Evolutionary conservation across 2,888 invertebrate genomes (phyloP).

Genomic region (Tineola bisselliella): DNA sequence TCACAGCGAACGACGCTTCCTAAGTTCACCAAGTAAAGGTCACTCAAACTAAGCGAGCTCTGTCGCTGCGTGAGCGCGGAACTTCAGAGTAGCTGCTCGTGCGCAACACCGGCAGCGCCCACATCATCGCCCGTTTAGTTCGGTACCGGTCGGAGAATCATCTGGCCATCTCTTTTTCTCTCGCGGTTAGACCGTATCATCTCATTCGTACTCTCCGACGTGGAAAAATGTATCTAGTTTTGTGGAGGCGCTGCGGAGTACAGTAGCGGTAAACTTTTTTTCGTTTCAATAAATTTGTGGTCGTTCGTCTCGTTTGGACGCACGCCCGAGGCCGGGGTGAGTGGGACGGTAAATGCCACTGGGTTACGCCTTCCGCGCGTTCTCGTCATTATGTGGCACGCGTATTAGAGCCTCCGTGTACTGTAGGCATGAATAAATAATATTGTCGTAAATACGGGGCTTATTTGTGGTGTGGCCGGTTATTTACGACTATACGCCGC

Average conservation of each 20-base stretch:
- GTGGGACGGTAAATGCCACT: conserved; percentile 56
- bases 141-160: conserved; percentile 35
- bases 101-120: conserved; percentile 68
- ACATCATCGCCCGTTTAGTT: conserved; percentile 60
- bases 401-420: conserved; percentile 60
- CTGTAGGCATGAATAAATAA: conserved; percentile 57
- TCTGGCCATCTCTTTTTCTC: conserved; percentile 37
- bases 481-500: conserved; percentile 40
- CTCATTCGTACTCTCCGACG: conserved; percentile 46
- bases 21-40: conserved; percentile 67
- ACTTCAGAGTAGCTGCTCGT: conserved; percentile 62
- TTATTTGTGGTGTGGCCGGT: conserved; percentile 50
- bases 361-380: conserved; percentile 67
- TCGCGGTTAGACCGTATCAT: conserved; percentile 17
- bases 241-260: conserved; percentile 64
- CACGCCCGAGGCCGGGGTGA: conserved; percentile 28
- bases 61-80: conserved; percentile 60
- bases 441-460: conserved; percentile 54
- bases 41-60: conserved; percentile 60
- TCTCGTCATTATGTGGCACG: conserved; percentile 63
- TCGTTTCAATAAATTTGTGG: conserved; percentile 67
- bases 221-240: conserved; percentile 68
- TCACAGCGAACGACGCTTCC: conserved; percentile 63
- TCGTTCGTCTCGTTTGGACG: conserved; percentile 18
- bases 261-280: conserved; percentile 59